Conservation (phyloP, 1,140 invertebrate genomes). For the Drosophila truncata region DNA sequence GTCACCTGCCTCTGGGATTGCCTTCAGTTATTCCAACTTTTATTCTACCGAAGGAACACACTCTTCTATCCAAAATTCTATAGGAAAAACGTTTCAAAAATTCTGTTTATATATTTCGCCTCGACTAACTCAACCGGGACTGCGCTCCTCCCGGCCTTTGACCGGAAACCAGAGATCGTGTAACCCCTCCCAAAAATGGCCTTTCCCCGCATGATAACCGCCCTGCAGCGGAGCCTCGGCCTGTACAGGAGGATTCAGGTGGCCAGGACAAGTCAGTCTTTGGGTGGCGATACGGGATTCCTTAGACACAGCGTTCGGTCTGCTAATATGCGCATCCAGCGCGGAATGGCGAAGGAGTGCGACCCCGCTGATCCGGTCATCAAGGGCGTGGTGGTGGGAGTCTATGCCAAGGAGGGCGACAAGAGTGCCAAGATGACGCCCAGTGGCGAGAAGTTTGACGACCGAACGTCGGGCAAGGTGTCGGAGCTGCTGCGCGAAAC, state of each 20-base stretch:
- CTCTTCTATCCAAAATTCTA: conserved; percentile 30
- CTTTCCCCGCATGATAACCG: conserved; percentile 28
- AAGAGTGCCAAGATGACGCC: conserved; percentile 74
- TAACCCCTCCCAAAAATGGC: conserved; percentile 7
- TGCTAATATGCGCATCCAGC: not conserved
- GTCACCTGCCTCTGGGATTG: not conserved
- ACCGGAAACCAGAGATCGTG: conserved; percentile 6
- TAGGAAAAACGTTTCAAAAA: conserved; percentile 6
- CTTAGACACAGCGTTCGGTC: not conserved
- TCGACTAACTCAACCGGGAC: conserved; percentile 2
- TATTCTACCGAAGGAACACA: conserved; percentile 13
- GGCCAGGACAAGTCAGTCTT: not conserved
- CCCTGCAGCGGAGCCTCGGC: conserved; percentile 9
- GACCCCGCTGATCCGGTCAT: conserved; percentile 27
- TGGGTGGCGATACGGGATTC: not conserved
- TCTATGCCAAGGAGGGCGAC: conserved; percentile 80
- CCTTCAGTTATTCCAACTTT: conserved; percentile 16
- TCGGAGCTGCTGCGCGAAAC: conserved; percentile 75
- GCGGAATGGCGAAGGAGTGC: conserved; percentile 17
- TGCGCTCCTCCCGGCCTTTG: conserved; percentile 1
- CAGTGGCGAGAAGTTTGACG: conserved; percentile 84
- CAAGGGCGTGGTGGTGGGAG: conserved; percentile 85
- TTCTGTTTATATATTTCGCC: conserved; percentile 1
- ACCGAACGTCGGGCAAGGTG: conserved; percentile 80
- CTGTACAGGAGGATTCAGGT: conserved; percentile 13